These are phyloP conservation scores for Hipparchia sbordonii DNA, from an alignment of 2,888 invertebrate genomes.

Conservation along the genomic window DNA sequence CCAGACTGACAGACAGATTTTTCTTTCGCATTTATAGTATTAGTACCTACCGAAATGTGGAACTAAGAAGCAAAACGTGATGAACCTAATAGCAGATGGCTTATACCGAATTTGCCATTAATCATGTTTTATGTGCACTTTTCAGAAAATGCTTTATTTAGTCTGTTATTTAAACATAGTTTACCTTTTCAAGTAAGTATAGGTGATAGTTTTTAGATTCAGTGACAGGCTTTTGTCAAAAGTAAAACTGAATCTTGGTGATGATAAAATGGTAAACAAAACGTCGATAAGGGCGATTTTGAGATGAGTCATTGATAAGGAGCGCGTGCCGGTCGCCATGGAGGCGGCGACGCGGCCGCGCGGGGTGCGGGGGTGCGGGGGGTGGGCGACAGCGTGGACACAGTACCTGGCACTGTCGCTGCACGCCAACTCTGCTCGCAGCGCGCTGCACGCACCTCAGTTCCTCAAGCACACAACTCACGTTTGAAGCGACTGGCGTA, in stretches of 20 bases:
- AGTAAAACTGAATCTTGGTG: slow-evolving; percentile 22
- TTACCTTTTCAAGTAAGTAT: background rate
- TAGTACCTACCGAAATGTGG: too few species aligned
- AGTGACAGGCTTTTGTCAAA: background rate
- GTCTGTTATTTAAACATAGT: background rate
- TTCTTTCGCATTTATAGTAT: too few species aligned
- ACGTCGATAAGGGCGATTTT: slow-evolving; percentile 46
- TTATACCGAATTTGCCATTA: background rate
- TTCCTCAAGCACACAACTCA: slow-evolving; percentile 67
- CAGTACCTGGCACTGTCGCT: slow-evolving; percentile 74
- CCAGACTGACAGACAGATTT: too few species aligned
- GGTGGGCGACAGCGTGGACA: slow-evolving; percentile 51
- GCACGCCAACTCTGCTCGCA: slow-evolving; percentile 65
- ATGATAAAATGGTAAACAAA: slow-evolving; percentile 36
- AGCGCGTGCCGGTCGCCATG: slow-evolving; percentile 55
- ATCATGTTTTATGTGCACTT: background rate
- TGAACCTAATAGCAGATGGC: background rate
- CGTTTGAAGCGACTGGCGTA: slow-evolving; percentile 67
- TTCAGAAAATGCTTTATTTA: background rate
- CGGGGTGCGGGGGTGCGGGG: slow-evolving; percentile 45
- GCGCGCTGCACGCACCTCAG: slow-evolving; percentile 54
- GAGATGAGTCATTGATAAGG: slow-evolving; percentile 57
- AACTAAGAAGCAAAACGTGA: too few species aligned
- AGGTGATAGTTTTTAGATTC: background rate
- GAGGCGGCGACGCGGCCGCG: slow-evolving; percentile 49